Base-by-base conservation (phyloP, 2,888 invertebrate genomes). In the Netelia fuscicornis region DNA sequence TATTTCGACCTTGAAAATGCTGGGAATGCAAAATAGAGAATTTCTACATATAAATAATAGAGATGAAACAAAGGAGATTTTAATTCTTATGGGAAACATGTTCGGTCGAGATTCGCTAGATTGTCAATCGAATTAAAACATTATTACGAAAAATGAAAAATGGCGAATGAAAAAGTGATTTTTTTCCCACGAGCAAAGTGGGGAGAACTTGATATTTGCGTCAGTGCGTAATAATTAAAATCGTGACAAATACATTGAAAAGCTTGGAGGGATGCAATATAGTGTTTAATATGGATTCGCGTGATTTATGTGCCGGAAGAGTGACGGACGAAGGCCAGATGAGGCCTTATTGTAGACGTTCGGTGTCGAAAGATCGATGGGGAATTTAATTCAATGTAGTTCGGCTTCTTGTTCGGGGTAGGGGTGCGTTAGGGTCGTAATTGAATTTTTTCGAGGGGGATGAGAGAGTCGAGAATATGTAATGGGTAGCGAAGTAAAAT, bases 381-480 rank as follows among this genome's bases (percentile, higher is more conserved):
- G 13, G 23, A 64, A 42, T 13, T 37, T 64, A 71, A 71, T 30
- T 74, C 23, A 30, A 56, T 72, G 11, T 67, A 48, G 44, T 37
- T 37, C 10, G 42, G 23, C 23, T 72, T 44, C 62, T 64, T 62
- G 62, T 72, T 48, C 30, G 37, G 37, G 65, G 17, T 11, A 5
- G 10, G 48, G 17, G 42, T 65, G 37, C 6, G 5, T 37, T 37
- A 37, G 37, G 37, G 17, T 11, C 1, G 65, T 67, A 67, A 74
- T 80, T 74, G 17, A 58, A 80, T 80, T 80, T 58, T n/a, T 25
- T 10, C n/a, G 20, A 72, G 25, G n/a, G 37, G 8, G 8, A 37
- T 37, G 37, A 1, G 37, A 6, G 37, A 2, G 54, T 65, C 44
- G 17, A 54, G 23, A 13, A 65, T 23, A 20, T 17, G 44, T 67